A percentile compares a stretch with the other conserved stretches of the same genome.
phyloP scores from a whole-genome alignment of 2,797 vertebrate species.

The Tiaroga cobitis region DNA sequence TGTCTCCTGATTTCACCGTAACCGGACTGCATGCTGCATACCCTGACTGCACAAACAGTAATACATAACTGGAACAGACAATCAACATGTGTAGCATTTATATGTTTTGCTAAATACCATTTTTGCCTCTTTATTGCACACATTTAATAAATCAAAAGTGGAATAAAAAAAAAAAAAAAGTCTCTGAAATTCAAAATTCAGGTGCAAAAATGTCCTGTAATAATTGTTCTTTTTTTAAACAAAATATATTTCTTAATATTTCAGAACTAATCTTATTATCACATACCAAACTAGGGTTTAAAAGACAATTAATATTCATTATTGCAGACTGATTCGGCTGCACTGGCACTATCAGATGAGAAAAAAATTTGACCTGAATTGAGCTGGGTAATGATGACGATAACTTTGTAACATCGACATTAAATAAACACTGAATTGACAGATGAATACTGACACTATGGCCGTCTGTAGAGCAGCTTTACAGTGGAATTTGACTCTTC shows the following conservation, averaged over 20 bases:
- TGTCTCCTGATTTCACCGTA: conserved; percentile 80
- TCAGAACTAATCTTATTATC: neutral
- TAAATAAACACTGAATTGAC: no score
- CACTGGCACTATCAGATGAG: no score
- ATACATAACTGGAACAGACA: neutral
- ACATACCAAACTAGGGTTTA: neutral
- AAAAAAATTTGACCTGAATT: no score
- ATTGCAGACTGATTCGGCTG: no score
- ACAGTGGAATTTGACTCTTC: no score
- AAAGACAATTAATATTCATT: neutral
- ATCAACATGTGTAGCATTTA: neutral
- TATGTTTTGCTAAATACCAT: no score
- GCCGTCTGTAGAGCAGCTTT: no score
- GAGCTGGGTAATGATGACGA: no score
- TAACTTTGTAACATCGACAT: no score
- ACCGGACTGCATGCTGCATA: conserved; percentile 77
- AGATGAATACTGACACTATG: no score
- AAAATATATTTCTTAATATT: neutral
- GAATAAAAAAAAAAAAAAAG: neutral
- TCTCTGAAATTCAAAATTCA: neutral
- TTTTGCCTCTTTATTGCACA: no score
- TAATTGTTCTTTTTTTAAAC: neutral
- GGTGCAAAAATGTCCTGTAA: neutral
- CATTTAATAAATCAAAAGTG: neutral
- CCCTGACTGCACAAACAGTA: conserved; percentile 64